Evolutionary conservation across 2,113 vertebrate species (phyloP), one percentile per base, ranked within the genome.

Genomic region (Gavia stellata): DNA sequence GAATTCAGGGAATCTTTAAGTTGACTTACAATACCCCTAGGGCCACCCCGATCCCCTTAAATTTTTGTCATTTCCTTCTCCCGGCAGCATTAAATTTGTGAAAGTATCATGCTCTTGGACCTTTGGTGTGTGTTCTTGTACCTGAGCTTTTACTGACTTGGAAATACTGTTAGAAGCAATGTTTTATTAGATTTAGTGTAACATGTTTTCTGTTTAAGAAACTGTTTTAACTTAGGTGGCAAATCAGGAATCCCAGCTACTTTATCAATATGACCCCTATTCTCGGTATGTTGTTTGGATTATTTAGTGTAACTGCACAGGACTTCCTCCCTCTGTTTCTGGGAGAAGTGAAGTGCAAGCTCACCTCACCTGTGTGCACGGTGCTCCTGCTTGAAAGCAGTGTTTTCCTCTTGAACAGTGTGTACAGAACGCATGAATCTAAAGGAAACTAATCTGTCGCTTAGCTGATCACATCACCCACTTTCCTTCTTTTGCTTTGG

Each of bases 311-410:
- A 75, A 31, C 8, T 88, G 52, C 45, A 20, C 56, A 59, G 53
- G 47, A 72, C 77, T 84, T 82, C 33, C 14, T 86, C 11, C 29
- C 16, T 53, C 25, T 75, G 4, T 36, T 61, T 71, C 28, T 82
- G 26, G 18, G 31, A 74, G 31, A 84, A 61, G 29, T 45, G 58
- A 81, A 65, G 12, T 53, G 24, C 0, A 0, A 61, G 6, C 38
- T 82, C 0, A 1, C 6, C 26, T 29, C 34, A 44, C 3, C 9
- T 53, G 45, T 7, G 4, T 49, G 12, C 24, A 36, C 4, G 0
- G 4, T 71, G 36, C 10, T 70, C 2, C 3, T 55, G 12, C 19
- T 25, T 80, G 52, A 65, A 88, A 82, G 52, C 18, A n/a, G 9
- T 18, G 5, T 74, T 20, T 82, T 92, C 8, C 9, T 92, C 50